Evolutionary conservation across 2,113 vertebrate species (phyloP).

Genomic region (Empidonax alnorum): DNA sequence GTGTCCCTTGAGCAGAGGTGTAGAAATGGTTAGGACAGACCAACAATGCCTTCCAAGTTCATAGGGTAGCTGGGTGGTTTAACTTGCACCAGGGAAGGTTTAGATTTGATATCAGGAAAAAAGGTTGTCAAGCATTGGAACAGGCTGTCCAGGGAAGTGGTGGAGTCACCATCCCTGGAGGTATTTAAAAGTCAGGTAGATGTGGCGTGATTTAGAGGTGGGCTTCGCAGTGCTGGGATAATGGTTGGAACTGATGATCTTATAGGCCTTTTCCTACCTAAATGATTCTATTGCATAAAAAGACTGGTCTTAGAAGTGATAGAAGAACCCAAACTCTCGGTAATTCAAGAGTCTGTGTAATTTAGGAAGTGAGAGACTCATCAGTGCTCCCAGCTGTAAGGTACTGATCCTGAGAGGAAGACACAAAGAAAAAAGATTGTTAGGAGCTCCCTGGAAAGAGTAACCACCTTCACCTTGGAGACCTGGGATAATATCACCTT

Average conservation of each 20-base stretch:
- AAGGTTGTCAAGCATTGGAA: not conserved
- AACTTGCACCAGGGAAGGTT: not conserved
- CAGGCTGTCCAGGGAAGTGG: not conserved
- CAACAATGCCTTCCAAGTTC: not conserved
- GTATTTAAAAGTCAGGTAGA: not conserved
- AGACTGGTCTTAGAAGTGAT: not conserved
- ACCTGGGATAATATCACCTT: not conserved
- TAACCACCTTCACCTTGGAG: not conserved
- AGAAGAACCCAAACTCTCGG: not conserved
- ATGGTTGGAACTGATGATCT: accelerated
- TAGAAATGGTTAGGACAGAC: not conserved
- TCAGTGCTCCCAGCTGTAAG: not conserved
- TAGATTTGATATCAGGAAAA: not conserved
- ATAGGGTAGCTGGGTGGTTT: not conserved
- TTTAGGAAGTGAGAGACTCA: not conserved
- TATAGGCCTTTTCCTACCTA: not conserved
- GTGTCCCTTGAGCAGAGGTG: not conserved
- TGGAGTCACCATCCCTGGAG: not conserved
- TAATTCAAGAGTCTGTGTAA: not conserved
- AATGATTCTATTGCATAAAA: not conserved
- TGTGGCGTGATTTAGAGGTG: not conserved
- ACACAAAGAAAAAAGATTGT: not conserved
- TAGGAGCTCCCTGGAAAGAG: not conserved
- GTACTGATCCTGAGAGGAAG: not conserved
- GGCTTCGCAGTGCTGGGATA: not conserved